These are phyloP conservation scores for Proteles cristata DNA, from an alignment of 2,113 vertebrate species.

Conservation along the genomic window DNA sequence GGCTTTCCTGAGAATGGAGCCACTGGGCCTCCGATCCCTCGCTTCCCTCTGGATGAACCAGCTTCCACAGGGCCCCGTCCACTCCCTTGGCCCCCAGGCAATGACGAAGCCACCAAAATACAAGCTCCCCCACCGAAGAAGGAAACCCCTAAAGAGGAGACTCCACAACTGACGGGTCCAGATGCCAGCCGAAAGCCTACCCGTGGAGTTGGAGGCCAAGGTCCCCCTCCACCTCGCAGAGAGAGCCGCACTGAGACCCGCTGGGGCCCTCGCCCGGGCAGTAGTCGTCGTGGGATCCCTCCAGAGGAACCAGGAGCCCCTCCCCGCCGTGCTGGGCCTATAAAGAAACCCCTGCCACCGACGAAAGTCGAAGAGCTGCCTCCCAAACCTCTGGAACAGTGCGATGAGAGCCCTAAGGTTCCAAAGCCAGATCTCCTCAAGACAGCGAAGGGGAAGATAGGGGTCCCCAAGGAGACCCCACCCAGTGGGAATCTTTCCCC, in stretches of 20 bases:
- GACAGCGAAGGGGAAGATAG: slow-evolving; percentile 67
- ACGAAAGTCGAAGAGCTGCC: slow-evolving; percentile 80
- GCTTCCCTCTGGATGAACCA: slow-evolving; percentile 83
- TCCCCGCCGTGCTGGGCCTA: slow-evolving; percentile 86
- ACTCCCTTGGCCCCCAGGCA: slow-evolving; percentile 68
- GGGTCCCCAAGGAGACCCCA: slow-evolving; percentile 81
- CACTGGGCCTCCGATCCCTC: slow-evolving; percentile 81
- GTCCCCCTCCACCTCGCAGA: slow-evolving; percentile 85
- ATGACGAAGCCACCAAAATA: slow-evolving; percentile 75
- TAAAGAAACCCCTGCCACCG: slow-evolving; percentile 87
- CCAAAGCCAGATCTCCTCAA: slow-evolving; percentile 75
- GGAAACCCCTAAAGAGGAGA: slow-evolving; percentile 79
- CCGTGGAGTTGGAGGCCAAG: slow-evolving; percentile 72
- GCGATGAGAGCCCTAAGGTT: slow-evolving; percentile 62
- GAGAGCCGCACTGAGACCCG: slow-evolving; percentile 95
- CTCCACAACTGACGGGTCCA: slow-evolving; percentile 53
- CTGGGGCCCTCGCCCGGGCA: slow-evolving; percentile 94
- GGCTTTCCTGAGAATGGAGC: slow-evolving; percentile 90
- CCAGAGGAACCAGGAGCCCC: slow-evolving; percentile 79
- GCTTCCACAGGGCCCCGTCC: slow-evolving; percentile 68
- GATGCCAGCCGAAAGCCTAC: slow-evolving; percentile 69
- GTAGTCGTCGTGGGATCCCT: slow-evolving; percentile 80
- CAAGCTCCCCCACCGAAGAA: slow-evolving; percentile 72
- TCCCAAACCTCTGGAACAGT: slow-evolving; percentile 73
- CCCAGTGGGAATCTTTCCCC: slow-evolving; percentile 75